Evolutionary conservation across 2,888 invertebrate species (phyloP).

Genomic region (Leptopilina myrica): DNA sequence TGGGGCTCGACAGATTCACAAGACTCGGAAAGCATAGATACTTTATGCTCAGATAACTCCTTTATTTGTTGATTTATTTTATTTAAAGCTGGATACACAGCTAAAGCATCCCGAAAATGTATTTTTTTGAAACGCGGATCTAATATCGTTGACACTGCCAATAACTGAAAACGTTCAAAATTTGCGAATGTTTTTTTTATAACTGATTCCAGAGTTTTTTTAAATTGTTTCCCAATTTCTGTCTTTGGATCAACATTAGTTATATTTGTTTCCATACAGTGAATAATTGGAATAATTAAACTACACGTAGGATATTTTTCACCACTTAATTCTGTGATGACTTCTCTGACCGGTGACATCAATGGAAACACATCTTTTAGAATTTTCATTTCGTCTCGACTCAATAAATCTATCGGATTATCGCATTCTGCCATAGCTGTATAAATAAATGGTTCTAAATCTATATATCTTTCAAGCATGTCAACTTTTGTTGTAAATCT

Average conservation of each 20-base stretch:
- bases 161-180: constrained; percentile 37
- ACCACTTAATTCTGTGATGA: constrained; percentile 48
- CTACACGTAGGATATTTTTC: constrained; percentile 52
- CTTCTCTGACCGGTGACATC: constrained; percentile 40
- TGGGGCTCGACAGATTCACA: neutral
- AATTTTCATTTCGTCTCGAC: constrained; percentile 44
- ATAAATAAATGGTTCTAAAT: constrained; percentile 50
- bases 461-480: constrained; percentile 52
- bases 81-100: constrained; percentile 43
- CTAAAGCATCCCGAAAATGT: constrained; percentile 49
- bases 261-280: constrained; percentile 41
- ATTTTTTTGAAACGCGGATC: constrained; percentile 57
- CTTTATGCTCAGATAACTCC: constrained; percentile 8
- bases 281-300: constrained; percentile 48
- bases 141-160: constrained; percentile 49
- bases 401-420: constrained; percentile 45
- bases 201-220: constrained; percentile 40
- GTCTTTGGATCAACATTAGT: constrained; percentile 27
- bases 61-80: constrained; percentile 41
- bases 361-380: constrained; percentile 43
- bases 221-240: constrained; percentile 40
- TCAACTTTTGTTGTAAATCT: constrained; percentile 51
- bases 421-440: constrained; percentile 44
- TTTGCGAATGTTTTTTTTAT: constrained; percentile 29
- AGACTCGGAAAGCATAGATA: neutral